Conservation (phyloP, 1,140 invertebrate species). For the Bombus vancouverensis region DNA sequence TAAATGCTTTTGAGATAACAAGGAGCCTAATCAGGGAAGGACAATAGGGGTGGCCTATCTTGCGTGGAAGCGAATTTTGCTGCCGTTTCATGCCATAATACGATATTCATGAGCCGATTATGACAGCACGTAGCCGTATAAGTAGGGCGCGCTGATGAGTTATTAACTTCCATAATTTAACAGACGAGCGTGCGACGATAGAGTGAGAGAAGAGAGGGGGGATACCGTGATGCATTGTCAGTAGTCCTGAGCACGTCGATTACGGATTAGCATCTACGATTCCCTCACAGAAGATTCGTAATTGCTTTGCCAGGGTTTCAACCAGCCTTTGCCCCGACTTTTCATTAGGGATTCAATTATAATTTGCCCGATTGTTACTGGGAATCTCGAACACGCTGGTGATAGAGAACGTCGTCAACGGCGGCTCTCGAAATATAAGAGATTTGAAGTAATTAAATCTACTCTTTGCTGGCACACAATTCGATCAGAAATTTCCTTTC, state of each 20-base stretch:
- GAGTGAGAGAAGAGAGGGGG: neutral
- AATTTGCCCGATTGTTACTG: slow-evolving; percentile 17
- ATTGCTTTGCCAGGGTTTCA: slow-evolving; percentile 39
- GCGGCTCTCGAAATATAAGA: neutral
- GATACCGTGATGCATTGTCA: slow-evolving; percentile 16
- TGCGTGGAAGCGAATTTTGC: slow-evolving; percentile 50
- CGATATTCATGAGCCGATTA: slow-evolving; percentile 71
- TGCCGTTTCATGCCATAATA: slow-evolving; percentile 60
- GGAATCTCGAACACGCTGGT: neutral
- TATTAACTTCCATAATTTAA: slow-evolving; percentile 70
- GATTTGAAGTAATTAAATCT: neutral
- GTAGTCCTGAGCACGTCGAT: slow-evolving; percentile 26
- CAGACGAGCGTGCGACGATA: slow-evolving; percentile 28
- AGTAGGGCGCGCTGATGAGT: slow-evolving; percentile 58
- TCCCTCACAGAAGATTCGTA: slow-evolving; percentile 41
- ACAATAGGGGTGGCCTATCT: slow-evolving; percentile 46
- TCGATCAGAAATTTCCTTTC: neutral
- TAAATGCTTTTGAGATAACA: slow-evolving; percentile 53
- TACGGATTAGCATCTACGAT: slow-evolving; percentile 46
- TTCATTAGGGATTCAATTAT: slow-evolving; percentile 31
- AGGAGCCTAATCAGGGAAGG: slow-evolving; percentile 50
- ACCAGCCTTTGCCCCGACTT: neutral
- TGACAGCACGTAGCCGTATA: slow-evolving; percentile 48
- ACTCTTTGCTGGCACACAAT: neutral
- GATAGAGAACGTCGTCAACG: neutral